Conservation (phyloP, 2,888 invertebrate species). For the Rosalia funebris region DNA sequence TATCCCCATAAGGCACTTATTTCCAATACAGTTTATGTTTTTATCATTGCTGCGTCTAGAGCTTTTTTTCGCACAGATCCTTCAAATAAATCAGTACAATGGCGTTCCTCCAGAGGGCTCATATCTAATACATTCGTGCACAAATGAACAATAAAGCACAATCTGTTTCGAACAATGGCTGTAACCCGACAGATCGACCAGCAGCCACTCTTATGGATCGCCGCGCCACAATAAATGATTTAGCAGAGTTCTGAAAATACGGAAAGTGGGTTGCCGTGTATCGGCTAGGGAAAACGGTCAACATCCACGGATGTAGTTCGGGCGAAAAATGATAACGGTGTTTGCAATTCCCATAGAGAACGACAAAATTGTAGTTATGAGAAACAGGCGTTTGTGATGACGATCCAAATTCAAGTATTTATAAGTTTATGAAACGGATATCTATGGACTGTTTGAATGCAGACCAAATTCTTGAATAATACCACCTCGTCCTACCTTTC, state of each 20-base stretch:
- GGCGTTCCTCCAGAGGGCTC: constrained; percentile 23
- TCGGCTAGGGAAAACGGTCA: constrained; percentile 28
- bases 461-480: too few species aligned
- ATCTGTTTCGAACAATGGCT: constrained; percentile 51
- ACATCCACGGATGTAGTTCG: background rate
- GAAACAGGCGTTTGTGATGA: too few species aligned
- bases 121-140: constrained; percentile 51
- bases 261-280: constrained; percentile 59
- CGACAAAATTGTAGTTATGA: constrained; percentile 1
- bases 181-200: constrained; percentile 47
- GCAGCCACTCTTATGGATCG: constrained; percentile 48
- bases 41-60: background rate
- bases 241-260: constrained; percentile 57
- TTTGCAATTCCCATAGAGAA: background rate
- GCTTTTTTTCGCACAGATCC: background rate
- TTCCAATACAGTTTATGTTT: background rate
- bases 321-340: constrained; percentile 14
- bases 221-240: constrained; percentile 54
- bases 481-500: too few species aligned
- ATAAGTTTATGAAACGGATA: too few species aligned
- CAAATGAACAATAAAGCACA: constrained; percentile 55
- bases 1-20: background rate
- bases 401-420: too few species aligned
- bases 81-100: constrained; percentile 9
- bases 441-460: too few species aligned